A percentile compares a stretch with the other conserved stretches of the same genome.
These are phyloP conservation scores for Euplagia quadripunctaria DNA, from an alignment of 2,888 invertebrate species.

Conservation along the genomic window DNA sequence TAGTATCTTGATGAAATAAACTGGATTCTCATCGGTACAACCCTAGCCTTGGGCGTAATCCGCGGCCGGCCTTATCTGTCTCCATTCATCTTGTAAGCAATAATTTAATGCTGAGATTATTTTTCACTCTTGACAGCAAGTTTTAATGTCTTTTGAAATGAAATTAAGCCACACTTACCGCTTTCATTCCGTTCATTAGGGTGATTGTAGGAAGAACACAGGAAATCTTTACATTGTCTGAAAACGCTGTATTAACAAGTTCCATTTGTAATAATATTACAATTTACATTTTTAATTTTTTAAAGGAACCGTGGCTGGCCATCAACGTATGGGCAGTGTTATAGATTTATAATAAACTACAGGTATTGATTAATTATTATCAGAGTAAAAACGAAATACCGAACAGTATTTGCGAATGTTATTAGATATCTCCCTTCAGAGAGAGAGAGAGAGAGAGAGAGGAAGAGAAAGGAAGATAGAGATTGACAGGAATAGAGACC, in stretches of 20 bases:
- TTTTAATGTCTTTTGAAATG: constrained; percentile 84
- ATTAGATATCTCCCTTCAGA: too few species aligned
- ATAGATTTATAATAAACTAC: background rate
- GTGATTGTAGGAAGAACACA: constrained; percentile 47
- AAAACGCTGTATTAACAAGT: constrained; percentile 6
- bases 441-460: too few species aligned
- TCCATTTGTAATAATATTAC: background rate
- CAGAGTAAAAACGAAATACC: background rate
- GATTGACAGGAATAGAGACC: too few species aligned
- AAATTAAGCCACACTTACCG: constrained; percentile 75
- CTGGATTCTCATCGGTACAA: constrained; percentile 27
- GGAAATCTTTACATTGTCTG: constrained; percentile 14
- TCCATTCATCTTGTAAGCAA: constrained; percentile 81
- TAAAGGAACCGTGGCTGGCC: background rate
- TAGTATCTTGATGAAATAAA: constrained; percentile 10
- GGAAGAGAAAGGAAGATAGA: background rate
- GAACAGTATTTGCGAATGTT: background rate
- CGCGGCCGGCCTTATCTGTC: constrained; percentile 72
- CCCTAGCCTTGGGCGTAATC: constrained; percentile 58
- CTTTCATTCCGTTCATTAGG: constrained; percentile 64
- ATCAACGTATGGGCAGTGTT: background rate
- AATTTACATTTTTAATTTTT: background rate
- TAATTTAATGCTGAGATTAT: constrained; percentile 82
- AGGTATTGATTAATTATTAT: background rate
- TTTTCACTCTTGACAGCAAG: constrained; percentile 83